Evolutionary conservation across 2,113 vertebrate genomes (phyloP).

Genomic region (Malurus elegans): DNA sequence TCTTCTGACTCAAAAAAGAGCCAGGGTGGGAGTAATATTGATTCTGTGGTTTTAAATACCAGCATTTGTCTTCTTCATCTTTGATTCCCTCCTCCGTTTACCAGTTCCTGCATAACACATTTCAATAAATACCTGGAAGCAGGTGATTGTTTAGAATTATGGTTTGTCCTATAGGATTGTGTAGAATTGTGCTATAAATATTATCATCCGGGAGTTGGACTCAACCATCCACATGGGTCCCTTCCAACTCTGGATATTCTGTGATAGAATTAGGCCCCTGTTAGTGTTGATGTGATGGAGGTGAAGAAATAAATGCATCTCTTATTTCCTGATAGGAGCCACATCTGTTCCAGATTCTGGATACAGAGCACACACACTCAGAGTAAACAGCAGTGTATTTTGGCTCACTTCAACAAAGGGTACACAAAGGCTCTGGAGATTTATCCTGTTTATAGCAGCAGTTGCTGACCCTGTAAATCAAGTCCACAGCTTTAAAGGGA

Average conservation of each 20-base stretch:
- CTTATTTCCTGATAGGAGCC: not conserved
- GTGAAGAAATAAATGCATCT: not conserved
- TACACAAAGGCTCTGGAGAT: conserved; percentile 32
- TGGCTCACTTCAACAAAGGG: conserved; percentile 2
- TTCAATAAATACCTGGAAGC: not conserved
- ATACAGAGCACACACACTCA: not conserved
- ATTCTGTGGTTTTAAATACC: not conserved
- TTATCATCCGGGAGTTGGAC: not conserved
- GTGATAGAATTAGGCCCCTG: not conserved
- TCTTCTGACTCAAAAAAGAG: not conserved
- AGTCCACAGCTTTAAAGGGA: not conserved
- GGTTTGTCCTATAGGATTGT: not conserved
- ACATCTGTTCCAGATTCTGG: not conserved
- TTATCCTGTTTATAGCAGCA: conserved; percentile 39
- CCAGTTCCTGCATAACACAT: not conserved
- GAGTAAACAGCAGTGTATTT: conserved; percentile 4
- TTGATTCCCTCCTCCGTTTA: not conserved
- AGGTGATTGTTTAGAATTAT: not conserved
- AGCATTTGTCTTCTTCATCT: not conserved
- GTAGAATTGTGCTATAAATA: not conserved
- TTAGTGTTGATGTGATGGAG: not conserved
- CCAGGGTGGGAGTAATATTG: not conserved
- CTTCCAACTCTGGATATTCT: not conserved
- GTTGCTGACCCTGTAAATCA: conserved; percentile 56
- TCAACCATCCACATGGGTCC: not conserved